A percentile compares a stretch with the other conserved stretches of the same genome.
These are phyloP conservation scores for Nannobrachium achirus DNA, from an alignment of 2,113 vertebrate species.

Conservation along the genomic window DNA sequence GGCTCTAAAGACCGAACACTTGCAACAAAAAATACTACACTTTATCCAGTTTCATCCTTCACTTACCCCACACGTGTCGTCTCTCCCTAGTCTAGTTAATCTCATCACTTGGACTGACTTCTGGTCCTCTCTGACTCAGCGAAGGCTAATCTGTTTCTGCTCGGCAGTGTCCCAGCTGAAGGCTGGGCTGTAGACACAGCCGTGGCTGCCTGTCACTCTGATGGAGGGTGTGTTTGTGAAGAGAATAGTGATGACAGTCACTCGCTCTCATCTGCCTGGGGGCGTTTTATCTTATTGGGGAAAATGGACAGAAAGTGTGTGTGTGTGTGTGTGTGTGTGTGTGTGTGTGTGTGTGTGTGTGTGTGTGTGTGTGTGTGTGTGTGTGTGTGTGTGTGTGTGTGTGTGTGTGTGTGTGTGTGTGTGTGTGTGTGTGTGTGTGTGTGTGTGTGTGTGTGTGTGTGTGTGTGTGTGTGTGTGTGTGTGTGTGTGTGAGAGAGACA, in stretches of 20 bases:
- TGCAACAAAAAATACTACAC: no score
- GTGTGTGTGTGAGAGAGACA: no score
- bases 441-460: no score
- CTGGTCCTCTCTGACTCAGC: slow-evolving; percentile 58
- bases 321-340: no score
- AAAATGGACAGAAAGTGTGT: no score
- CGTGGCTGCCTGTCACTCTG: slow-evolving; percentile 62
- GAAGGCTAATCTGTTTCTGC: slow-evolving; percentile 56
- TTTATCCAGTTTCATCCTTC: not conserved
- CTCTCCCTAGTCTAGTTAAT: slow-evolving; percentile 37
- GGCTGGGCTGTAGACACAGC: slow-evolving; percentile 39
- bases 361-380: no score
- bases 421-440: no score
- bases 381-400: no score
- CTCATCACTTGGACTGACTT: slow-evolving; percentile 51
- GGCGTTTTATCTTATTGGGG: slow-evolving; percentile 60
- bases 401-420: no score
- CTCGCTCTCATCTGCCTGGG: slow-evolving; percentile 66
- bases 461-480: no score
- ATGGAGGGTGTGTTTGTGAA: slow-evolving; percentile 72
- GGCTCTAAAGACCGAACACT: no score
- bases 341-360: no score
- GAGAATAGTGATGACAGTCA: slow-evolving; percentile 70
- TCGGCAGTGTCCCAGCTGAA: slow-evolving; percentile 36
- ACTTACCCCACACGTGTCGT: slow-evolving; percentile 12